Evolutionary conservation across 1,140 invertebrate species (phyloP), one percentile per base, ranked within the genome.

Genomic region (Nasonia giraulti): DNA sequence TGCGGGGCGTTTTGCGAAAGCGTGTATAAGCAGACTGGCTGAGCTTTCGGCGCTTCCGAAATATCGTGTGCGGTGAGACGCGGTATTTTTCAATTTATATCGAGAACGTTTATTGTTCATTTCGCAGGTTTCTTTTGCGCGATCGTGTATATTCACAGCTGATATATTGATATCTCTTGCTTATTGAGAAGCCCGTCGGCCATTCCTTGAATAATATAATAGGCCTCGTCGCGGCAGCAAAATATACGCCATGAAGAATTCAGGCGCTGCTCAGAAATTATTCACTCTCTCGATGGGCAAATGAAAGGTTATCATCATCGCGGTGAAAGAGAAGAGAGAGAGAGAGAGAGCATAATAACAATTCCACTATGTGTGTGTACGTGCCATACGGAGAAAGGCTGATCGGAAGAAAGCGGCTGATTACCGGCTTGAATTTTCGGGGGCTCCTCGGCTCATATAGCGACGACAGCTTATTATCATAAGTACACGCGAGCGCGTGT

Each of bases 41-140:
- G 74, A 75, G 69, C 69, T 73, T 71, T 27, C 87, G 85, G 85
- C 17, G 12, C 14, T 55, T 50, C 47, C 47, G 47, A 50, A 50
- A 12, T 50, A 14, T 55, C 33, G 33, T 37, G 33, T 37, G 33
- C 33, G 33, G 5, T 37, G 33, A 37, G 33, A 37, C 33, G 33
- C 3, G 33, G 33, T 37, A 37, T 37, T 37, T 37, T 37, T 37
- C 5, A 3, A 37, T 37, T 37, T 6, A 37, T 37, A 37, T 37
- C 5, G 8, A 27, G 1, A 44, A 44, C 40, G 14, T 7, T 62
- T 62, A 62, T 62, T 62, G 17, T 6, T 62, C n/a, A 62, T 50
- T 27, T 27, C 3, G 12, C 2, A 44, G 6, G 6, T 1, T 10
- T 44, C 10, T 44, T 8, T 8, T 8, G 40, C 8, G 40, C 40